Percentiles rank a stretch among this genome's conserved stretches.
Evolutionary conservation across 2,888 invertebrate genomes (phyloP).

Genomic region (Subacronicta megacephala): DNA sequence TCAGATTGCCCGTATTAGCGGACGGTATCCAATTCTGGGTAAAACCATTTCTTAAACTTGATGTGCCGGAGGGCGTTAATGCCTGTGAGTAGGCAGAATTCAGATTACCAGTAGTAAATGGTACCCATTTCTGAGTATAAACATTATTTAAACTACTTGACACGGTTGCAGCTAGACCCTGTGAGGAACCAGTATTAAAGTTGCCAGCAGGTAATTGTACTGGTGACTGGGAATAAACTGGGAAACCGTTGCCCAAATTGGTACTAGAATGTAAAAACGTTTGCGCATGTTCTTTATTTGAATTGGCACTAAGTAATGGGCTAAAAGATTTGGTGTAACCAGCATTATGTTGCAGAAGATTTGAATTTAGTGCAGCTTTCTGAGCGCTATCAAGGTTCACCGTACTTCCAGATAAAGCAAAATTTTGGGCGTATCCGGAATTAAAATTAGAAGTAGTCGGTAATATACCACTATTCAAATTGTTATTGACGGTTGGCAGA

Average conservation of each 20-base stretch:
- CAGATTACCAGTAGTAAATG: slow-evolving; percentile 4
- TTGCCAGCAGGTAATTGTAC: background rate
- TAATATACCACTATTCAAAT: slow-evolving; percentile 13
- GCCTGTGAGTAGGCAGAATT: slow-evolving; percentile 28
- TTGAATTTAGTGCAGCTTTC: background rate
- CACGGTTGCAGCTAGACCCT: background rate
- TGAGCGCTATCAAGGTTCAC: slow-evolving; percentile 2
- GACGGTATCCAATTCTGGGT: slow-evolving; percentile 1
- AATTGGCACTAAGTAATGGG: background rate
- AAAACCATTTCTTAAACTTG: slow-evolving; percentile 13
- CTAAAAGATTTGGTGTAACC: background rate
- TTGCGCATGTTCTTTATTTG: background rate
- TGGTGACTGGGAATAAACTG: background rate
- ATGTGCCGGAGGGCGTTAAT: background rate
- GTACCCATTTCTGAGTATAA: slow-evolving; percentile 1
- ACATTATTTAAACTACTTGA: slow-evolving; percentile 4
- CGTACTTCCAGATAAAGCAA: background rate
- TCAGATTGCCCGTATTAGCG: background rate
- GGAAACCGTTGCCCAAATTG: background rate
- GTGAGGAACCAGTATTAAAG: slow-evolving; percentile 2
- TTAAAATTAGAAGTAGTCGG: slow-evolving; percentile 11
- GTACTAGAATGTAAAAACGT: background rate
- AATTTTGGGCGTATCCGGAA: slow-evolving; percentile 16
- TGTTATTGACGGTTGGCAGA: background rate
- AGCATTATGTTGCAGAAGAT: background rate